Evolutionary conservation across 2,888 invertebrate species (phyloP).

Genomic region (Tipula unca): DNA sequence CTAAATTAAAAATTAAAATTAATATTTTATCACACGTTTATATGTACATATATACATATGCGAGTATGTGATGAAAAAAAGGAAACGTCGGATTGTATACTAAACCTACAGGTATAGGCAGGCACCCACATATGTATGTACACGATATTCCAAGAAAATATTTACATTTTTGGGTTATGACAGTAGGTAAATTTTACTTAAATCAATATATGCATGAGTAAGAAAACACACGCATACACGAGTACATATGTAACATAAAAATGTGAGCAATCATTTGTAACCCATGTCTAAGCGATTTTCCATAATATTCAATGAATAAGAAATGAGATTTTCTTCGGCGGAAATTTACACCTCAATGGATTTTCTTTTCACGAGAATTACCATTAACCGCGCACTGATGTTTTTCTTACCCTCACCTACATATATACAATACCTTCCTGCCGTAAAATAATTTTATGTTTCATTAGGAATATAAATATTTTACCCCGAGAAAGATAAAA

Average conservation of each 20-base stretch:
- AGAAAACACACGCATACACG: neutral
- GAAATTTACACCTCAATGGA: neutral
- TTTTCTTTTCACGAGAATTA: neutral
- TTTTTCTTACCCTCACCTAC: neutral
- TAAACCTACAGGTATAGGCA: neutral
- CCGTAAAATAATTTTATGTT: neutral
- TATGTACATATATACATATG: neutral
- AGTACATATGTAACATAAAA: neutral
- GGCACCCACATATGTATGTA: neutral
- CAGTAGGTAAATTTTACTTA: neutral
- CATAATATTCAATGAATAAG: neutral
- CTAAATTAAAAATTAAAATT: constrained; percentile 14
- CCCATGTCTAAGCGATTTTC: neutral
- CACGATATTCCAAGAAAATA: neutral
- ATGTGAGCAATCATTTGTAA: neutral
- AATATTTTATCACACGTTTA: neutral
- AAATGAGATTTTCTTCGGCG: neutral
- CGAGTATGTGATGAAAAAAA: neutral
- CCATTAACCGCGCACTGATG: neutral
- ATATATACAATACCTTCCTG: too few relatives aligned
- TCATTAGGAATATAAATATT: neutral
- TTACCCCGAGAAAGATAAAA: neutral
- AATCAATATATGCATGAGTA: neutral
- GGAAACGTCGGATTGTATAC: neutral
- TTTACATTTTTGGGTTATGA: neutral